These are phyloP conservation scores for Seriola quinqueradiata DNA, from an alignment of 2,113 vertebrate species.

Conservation along the genomic window DNA sequence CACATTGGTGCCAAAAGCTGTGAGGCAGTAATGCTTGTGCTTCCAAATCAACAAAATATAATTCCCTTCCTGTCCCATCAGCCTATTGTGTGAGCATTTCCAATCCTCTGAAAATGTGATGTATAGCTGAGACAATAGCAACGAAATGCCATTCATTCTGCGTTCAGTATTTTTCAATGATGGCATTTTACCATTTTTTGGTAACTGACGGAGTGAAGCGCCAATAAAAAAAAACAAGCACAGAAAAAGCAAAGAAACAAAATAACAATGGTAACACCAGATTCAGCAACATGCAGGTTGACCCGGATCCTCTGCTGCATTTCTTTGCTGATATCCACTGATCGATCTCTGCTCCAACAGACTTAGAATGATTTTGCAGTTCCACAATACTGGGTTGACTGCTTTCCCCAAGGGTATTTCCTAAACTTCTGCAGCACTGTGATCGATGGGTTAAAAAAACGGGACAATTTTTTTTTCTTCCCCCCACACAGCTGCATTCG, in stretches of 20 bases:
- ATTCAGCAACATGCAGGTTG: not conserved
- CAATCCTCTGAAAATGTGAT: conserved; percentile 24
- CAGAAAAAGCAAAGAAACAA: not conserved
- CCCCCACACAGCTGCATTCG: not conserved
- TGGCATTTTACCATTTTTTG: not conserved
- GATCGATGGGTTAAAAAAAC: not conserved
- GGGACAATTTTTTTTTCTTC: not conserved
- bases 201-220: not conserved
- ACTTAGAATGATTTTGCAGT: conserved; percentile 11
- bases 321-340: conserved; percentile 38
- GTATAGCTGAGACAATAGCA: conserved; percentile 10
- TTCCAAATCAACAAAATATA: conserved; percentile 36
- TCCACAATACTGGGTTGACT: conserved; percentile 26
- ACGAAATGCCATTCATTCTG: not conserved
- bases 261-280: not conserved
- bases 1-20: conserved; percentile 35
- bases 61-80: conserved; percentile 19
- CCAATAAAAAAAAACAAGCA: not conserved
- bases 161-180: not conserved
- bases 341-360: conserved; percentile 2
- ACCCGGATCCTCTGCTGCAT: not conserved
- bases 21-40: conserved; percentile 7
- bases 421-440: not conserved
- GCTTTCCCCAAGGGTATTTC: conserved; percentile 23
- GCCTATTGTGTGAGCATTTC: conserved; percentile 19